Conservation (phyloP, 2,888 invertebrate species). For the Drosophila greeni region DNA sequence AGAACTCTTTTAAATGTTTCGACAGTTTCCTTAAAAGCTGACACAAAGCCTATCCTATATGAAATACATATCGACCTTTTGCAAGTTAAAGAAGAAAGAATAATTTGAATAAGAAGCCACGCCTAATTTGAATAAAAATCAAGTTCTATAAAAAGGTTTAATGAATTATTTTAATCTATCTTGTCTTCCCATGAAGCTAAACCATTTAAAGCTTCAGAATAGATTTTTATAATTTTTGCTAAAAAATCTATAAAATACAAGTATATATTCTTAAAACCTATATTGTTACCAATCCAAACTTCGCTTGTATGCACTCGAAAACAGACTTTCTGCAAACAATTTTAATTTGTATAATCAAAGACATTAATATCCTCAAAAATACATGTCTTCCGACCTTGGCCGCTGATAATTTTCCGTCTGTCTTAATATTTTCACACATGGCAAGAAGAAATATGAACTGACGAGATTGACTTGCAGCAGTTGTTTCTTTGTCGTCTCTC, state of each 20-base stretch:
- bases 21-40: not conserved
- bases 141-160: constrained; percentile 1
- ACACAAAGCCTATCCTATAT: not conserved
- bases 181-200: not conserved
- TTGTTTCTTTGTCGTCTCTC: constrained; percentile 25
- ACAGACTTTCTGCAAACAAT: not conserved
- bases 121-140: not conserved
- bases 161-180: not conserved
- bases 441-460: not conserved
- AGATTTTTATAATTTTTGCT: not conserved
- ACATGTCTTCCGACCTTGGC: constrained; percentile 39
- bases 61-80: not conserved
- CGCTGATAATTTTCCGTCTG: constrained; percentile 33
- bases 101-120: not conserved
- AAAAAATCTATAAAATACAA: too few species aligned
- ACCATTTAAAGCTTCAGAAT: not conserved
- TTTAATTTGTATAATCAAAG: not conserved
- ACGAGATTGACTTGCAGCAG: constrained; percentile 38
- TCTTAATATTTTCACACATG: constrained; percentile 1
- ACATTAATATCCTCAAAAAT: constrained; percentile 11
- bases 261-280: too few species aligned
- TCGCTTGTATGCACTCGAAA: not conserved
- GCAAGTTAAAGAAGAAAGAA: not conserved
- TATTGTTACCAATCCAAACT: not conserved
- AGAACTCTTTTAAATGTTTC: not conserved